Evolutionary conservation across 2,113 vertebrate species (phyloP).

Genomic region (Rhabdornis inornatus): DNA sequence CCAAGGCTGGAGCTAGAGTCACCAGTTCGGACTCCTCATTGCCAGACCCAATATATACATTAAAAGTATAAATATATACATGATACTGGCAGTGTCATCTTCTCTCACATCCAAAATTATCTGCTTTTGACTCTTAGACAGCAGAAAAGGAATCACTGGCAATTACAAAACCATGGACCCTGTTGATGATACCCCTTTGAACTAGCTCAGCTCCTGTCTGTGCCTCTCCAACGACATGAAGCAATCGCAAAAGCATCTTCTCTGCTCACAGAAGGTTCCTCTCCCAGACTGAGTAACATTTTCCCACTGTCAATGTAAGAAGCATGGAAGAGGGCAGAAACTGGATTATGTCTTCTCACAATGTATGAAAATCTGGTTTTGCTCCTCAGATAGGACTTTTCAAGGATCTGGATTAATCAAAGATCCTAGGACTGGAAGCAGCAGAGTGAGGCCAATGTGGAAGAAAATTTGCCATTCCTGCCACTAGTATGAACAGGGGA

Average conservation of each 20-base stretch:
- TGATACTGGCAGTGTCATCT: background rate
- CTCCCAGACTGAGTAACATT: background rate
- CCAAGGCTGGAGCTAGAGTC: background rate
- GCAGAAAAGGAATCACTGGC: background rate
- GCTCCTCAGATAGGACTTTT: background rate
- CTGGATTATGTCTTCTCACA: background rate
- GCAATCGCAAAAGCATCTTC: background rate
- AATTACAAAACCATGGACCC: background rate
- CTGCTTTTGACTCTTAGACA: conserved; percentile 13
- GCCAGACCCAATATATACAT: background rate
- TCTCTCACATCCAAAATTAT: background rate
- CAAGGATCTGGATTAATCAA: background rate
- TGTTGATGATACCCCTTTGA: background rate
- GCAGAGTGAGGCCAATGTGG: background rate
- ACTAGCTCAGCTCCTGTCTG: background rate
- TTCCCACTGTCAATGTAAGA: background rate
- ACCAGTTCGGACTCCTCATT: background rate
- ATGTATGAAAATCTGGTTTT: background rate
- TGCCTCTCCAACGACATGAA: background rate
- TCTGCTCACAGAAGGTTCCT: background rate
- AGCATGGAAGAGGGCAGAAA: background rate
- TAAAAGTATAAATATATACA: conserved; percentile 6
- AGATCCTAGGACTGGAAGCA: background rate
- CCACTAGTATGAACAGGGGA: background rate
- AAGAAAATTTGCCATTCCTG: background rate